Evolutionary conservation across 2,888 invertebrate genomes (phyloP).

Genomic region (Ectemnius continuus): DNA sequence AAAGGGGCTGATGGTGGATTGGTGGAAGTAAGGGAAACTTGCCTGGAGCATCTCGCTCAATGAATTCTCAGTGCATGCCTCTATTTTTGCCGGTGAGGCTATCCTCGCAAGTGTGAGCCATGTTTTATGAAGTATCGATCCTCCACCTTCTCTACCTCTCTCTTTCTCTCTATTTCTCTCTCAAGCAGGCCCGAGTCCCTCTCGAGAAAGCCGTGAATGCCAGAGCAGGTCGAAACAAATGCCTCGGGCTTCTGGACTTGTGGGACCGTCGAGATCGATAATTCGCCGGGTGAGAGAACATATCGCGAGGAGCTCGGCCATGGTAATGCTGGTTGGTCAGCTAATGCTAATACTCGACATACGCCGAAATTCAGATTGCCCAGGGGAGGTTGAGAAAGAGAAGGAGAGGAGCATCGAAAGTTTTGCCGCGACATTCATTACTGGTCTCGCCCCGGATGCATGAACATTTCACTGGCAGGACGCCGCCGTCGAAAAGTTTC

Average conservation of each 20-base stretch:
- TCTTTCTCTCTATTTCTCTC: too few species aligned
- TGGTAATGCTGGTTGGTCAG: slow-evolving; percentile 13
- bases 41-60: too few species aligned
- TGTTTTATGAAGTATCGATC: too few species aligned
- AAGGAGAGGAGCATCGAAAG: slow-evolving; percentile 40
- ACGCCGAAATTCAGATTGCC: slow-evolving; percentile 51
- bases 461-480: slow-evolving; percentile 42
- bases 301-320: too few species aligned
- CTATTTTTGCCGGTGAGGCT: too few species aligned
- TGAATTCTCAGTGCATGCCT: too few species aligned
- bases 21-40: too few species aligned
- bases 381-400: slow-evolving; percentile 24
- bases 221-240: not conserved
- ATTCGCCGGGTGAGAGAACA: slow-evolving; percentile 22
- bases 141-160: too few species aligned
- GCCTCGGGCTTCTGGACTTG: not conserved
- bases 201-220: too few species aligned
- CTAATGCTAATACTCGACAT: slow-evolving; percentile 44
- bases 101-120: too few species aligned
- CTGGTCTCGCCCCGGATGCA: slow-evolving; percentile 44
- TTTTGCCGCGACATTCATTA: slow-evolving; percentile 51
- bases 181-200: too few species aligned
- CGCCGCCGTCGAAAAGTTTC: slow-evolving; percentile 45
- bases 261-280: slow-evolving; percentile 49
- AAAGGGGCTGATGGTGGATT: too few species aligned